phyloP scores from a whole-genome alignment of 1,140 invertebrate species.

The Drosophila nikananu region DNA sequence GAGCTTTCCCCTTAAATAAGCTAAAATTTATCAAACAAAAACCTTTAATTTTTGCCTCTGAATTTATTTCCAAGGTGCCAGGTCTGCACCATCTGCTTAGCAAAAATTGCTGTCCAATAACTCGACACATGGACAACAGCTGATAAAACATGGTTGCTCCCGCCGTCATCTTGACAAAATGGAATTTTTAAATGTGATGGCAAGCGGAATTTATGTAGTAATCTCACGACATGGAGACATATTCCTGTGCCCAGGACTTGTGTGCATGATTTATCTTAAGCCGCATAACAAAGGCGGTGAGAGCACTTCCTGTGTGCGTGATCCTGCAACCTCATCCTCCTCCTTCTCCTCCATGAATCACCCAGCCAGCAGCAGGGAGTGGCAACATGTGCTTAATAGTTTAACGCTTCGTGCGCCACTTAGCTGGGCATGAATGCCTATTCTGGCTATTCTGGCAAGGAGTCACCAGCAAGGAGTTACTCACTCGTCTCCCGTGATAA shows the following conservation, averaged over 20 bases:
- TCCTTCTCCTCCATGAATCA: slow-evolving; percentile 3
- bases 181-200: slow-evolving; percentile 40
- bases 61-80: not conserved
- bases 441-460: slow-evolving; percentile 21
- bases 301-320: slow-evolving; percentile 40
- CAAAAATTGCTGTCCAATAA: slow-evolving; percentile 14
- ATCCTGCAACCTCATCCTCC: not conserved
- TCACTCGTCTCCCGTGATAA: slow-evolving; percentile 29
- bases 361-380: slow-evolving; percentile 1
- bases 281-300: slow-evolving; percentile 19
- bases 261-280: slow-evolving; percentile 49
- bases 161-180: slow-evolving; percentile 29
- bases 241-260: slow-evolving; percentile 13
- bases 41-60: not conserved
- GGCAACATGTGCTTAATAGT: slow-evolving; percentile 70
- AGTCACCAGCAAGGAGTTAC: slow-evolving; percentile 15
- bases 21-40: not conserved
- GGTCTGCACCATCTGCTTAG: not conserved
- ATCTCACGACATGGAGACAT: slow-evolving; percentile 32
- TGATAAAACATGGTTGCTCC: slow-evolving; percentile 4
- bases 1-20: not conserved
- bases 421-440: slow-evolving; percentile 41
- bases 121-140: slow-evolving; percentile 17
- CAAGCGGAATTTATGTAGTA: slow-evolving; percentile 45
- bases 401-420: slow-evolving; percentile 72